Evolutionary conservation across 2,797 vertebrate species (phyloP).

Genomic region (Monodelphis domestica): DNA sequence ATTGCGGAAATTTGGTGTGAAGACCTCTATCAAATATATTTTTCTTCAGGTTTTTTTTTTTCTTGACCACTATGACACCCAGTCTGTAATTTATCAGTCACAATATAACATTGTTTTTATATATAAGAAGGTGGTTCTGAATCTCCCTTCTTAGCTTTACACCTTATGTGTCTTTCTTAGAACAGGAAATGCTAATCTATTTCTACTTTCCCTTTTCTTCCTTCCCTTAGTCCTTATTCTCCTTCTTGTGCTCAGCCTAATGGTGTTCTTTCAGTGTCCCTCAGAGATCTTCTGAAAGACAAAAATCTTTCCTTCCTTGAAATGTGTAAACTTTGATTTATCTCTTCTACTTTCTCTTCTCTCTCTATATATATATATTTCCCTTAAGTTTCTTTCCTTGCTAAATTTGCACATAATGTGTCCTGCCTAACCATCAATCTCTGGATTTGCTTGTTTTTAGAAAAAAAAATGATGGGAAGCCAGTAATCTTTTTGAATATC

Average conservation of each 20-base stretch:
- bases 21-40: no score
- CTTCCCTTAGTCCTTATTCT: neutral
- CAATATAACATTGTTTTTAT: neutral
- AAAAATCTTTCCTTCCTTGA: neutral
- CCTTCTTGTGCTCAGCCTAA: neutral
- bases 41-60: no score
- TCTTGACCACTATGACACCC: no score
- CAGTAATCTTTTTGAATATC: neutral
- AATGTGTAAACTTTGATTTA: neutral
- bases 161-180: no score
- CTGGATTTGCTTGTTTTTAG: neutral
- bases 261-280: no score
- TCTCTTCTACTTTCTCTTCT: neutral
- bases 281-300: neutral
- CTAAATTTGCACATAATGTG: neutral
- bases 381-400: neutral
- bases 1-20: no score
- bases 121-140: neutral
- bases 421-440: neutral
- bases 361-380: neutral
- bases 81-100: no score
- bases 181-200: no score
- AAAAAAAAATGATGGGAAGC: no score
- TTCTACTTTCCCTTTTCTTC: neutral
- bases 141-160: no score